phyloP scores from a whole-genome alignment of 1,140 invertebrate species.

The Halictus rubicundus region DNA sequence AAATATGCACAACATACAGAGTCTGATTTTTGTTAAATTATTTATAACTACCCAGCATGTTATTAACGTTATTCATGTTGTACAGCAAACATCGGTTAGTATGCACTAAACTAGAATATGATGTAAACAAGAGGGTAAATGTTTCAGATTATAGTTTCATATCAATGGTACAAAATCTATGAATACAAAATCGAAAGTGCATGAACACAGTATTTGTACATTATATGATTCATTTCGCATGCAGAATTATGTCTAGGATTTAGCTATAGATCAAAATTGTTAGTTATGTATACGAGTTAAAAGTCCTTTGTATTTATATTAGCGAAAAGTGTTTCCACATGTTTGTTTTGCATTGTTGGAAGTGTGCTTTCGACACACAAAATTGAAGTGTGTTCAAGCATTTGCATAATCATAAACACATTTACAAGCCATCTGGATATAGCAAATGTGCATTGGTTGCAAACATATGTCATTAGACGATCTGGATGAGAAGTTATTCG shows the following conservation, averaged over 20 bases:
- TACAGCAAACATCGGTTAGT: constrained; percentile 5
- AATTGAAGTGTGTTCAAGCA: background rate
- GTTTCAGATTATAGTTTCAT: background rate
- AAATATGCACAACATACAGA: background rate
- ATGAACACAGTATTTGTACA: constrained; percentile 8
- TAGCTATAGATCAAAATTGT: constrained; percentile 10
- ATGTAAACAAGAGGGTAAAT: background rate
- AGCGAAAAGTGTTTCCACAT: background rate
- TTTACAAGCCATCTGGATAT: constrained; percentile 17
- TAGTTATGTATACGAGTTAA: background rate
- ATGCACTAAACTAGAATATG: constrained; percentile 11
- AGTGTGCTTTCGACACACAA: background rate
- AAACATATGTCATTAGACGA: constrained; percentile 75
- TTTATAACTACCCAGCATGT: constrained; percentile 31
- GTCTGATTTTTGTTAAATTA: constrained; percentile 5
- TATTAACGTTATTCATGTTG: constrained; percentile 2
- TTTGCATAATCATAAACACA: constrained; percentile 25
- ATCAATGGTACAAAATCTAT: background rate
- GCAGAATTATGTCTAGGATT: background rate
- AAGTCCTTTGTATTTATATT: background rate
- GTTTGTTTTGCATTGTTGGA: background rate
- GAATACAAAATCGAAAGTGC: background rate
- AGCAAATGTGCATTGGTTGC: constrained; percentile 53
- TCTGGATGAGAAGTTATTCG: constrained; percentile 78
- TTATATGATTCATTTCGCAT: background rate